Evolutionary conservation across 1,140 invertebrate genomes (phyloP).

Genomic region (Pinna nobilis): DNA sequence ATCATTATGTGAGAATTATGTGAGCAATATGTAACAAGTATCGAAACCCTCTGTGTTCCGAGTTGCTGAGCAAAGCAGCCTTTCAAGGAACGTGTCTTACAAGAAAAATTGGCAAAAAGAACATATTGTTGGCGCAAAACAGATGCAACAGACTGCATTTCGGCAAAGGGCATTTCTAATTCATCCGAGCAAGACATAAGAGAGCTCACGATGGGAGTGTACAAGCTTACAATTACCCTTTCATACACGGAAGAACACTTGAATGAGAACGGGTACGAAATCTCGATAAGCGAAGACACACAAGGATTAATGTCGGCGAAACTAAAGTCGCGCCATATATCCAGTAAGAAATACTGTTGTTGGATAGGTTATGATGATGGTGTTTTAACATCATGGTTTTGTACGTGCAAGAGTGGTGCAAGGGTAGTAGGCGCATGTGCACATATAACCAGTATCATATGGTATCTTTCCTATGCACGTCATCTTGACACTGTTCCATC

Average conservation of each 20-base stretch:
- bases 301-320: constrained; percentile 3
- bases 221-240: constrained; percentile 11
- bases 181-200: constrained; percentile 3
- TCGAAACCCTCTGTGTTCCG: neutral
- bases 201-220: constrained; percentile 8
- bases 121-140: constrained; percentile 5
- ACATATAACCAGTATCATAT: constrained; percentile 19
- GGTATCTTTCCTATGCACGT: constrained; percentile 12
- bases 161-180: neutral
- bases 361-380: constrained; percentile 2
- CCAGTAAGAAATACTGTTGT: constrained; percentile 1
- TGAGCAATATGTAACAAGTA: constrained; percentile 15
- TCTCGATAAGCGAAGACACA: neutral
- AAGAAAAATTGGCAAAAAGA: neutral
- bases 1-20: neutral
- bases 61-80: neutral
- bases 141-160: neutral
- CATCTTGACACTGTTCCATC: neutral
- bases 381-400: neutral
- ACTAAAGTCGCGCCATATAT: constrained; percentile 9
- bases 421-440: constrained; percentile 22
- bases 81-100: neutral
- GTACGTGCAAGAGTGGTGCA: constrained; percentile 12
- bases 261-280: constrained; percentile 3
- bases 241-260: constrained; percentile 16